A percentile compares a stretch with the other conserved stretches of the same genome.
phyloP scores from a whole-genome alignment of 2,797 vertebrate species.

The Todus mexicanus region DNA sequence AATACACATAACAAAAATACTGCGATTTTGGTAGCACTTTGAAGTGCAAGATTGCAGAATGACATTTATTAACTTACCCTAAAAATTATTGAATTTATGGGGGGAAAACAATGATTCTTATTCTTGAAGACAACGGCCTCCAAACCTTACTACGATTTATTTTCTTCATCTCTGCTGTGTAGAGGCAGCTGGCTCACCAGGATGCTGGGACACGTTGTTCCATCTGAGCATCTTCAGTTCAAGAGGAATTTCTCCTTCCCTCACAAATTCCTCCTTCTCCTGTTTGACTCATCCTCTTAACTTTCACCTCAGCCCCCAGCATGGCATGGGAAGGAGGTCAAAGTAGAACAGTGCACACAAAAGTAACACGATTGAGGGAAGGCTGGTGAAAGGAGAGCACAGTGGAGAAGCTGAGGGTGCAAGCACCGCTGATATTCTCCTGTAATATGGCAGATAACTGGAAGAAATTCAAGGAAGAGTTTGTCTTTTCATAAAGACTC shows the following conservation, averaged over 20 bases:
- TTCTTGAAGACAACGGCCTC: background rate
- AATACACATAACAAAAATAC: background rate
- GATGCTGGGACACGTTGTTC: background rate
- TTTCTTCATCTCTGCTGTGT: background rate
- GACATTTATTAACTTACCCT: background rate
- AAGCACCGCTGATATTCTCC: background rate
- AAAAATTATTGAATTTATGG: background rate
- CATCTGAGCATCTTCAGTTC: background rate
- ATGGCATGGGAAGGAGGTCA: fast-evolving
- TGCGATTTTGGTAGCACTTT: background rate
- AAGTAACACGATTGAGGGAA: background rate
- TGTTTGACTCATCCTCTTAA: background rate
- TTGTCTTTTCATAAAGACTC: background rate
- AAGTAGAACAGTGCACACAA: background rate
- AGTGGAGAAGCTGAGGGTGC: background rate
- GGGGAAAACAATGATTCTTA: background rate
- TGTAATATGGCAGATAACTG: background rate
- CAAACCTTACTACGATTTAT: background rate
- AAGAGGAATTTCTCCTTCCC: background rate
- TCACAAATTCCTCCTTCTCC: background rate
- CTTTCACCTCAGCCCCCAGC: background rate
- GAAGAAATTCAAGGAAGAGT: background rate
- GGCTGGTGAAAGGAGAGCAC: background rate
- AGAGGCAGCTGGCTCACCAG: background rate
- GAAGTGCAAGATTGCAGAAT: background rate